Evolutionary conservation across 2,113 vertebrate species (phyloP), one percentile per base, ranked within the genome.

Genomic region (Salvator merianae): DNA sequence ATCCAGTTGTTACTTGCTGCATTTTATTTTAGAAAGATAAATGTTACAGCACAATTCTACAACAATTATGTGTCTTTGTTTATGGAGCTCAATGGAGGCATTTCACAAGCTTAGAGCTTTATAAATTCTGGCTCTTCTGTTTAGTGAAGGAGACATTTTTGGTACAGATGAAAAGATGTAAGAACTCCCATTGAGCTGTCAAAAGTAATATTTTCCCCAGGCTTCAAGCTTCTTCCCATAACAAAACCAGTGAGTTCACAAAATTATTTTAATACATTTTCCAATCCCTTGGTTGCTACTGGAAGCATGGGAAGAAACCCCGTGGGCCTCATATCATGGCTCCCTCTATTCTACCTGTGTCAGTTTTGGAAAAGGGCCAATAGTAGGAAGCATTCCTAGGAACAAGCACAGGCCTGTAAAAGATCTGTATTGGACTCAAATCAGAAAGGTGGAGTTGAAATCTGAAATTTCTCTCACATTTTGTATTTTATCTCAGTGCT

Each of bases 1-100:
- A 94, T 94, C 94, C 95, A 93, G 94, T 89, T 94, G 94, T 91
- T 96, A 95, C 95, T 95, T 95, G 94, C 95, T 96, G 94, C 90
- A 91, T 96, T 96, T 95, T 95, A 94, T 96, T 92, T 38, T 94
- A 92, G 93, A 92, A 89, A 87, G 89, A 87, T 90, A 91, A 84
- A 70, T 53, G 90, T 94, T 92, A 90, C 86, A 87, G 90, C 89
- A 93, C 95, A 95, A 88, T 91, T 81, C 93, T 94, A 88, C 94
- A 91, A 87, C 84, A 78, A 87, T 88, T 91, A 85, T 86, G 84
- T 93, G 93, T 93, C 93, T 93, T 83, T 82, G 92, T 93, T 93
- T 93, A 93, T 92, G 86, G 89, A 93, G 91, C 80, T 90, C 91
- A 92, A 85, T 92, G 92, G 86, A 94, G 92, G 92, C 94, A 90